Conservation (phyloP, 2,888 invertebrate genomes). For the Synergus laeviventris region DNA sequence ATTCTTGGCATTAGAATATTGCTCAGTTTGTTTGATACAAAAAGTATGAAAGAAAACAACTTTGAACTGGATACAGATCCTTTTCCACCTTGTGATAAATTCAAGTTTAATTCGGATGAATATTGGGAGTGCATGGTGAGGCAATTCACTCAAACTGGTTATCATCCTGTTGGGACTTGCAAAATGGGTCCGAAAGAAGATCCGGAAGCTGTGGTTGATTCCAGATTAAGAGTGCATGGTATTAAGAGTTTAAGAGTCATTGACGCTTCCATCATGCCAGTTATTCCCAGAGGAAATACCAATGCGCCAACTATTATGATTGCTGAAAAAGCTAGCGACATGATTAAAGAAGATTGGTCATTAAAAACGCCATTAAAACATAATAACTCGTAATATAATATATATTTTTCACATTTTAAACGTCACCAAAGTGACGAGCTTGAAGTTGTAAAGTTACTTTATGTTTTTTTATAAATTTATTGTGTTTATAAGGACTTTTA, state of each 20-base stretch:
- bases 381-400: too few relatives aligned
- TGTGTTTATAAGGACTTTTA: too few relatives aligned
- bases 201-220: constrained; percentile 87
- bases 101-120: constrained; percentile 85
- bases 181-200: constrained; percentile 91
- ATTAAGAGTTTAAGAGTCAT: constrained; percentile 87
- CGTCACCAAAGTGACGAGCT: too few relatives aligned
- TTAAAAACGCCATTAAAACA: too few relatives aligned
- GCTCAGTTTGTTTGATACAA: constrained; percentile 86
- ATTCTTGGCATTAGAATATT: constrained; percentile 91
- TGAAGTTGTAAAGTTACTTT: too few relatives aligned
- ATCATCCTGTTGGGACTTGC: constrained; percentile 90
- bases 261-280: constrained; percentile 93
- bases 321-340: constrained; percentile 91
- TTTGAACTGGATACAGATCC: constrained; percentile 89
- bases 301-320: constrained; percentile 95
- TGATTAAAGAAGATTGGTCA: constrained; percentile 92
- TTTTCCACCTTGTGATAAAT: constrained; percentile 84
- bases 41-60: constrained; percentile 86
- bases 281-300: constrained; percentile 93
- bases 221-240: constrained; percentile 86
- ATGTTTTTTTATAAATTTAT: too few relatives aligned
- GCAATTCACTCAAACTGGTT: constrained; percentile 88
- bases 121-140: constrained; percentile 92
- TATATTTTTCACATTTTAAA: too few relatives aligned